Evolutionary conservation across 2,113 vertebrate genomes (phyloP), one percentile per base, ranked within the genome.

Genomic region (Alexandromys fortis): DNA sequence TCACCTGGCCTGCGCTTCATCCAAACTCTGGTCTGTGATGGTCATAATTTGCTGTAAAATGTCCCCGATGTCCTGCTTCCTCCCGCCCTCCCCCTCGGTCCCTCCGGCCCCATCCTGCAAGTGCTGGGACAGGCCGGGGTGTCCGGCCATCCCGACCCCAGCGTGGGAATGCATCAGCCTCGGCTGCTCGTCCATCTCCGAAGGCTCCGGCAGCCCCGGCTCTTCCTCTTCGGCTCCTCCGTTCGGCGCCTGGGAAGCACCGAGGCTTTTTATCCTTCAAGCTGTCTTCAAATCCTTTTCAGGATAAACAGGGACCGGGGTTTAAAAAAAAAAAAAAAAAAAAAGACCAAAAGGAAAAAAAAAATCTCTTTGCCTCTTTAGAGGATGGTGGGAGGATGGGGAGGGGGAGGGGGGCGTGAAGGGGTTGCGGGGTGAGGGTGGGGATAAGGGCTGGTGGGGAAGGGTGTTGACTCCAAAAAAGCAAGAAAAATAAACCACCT

Each of bases 21-120:
- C 99, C 99, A 99, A 99, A 99, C 99, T 99, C 98, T 99, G 99
- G 97, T 99, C 99, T 81, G 99, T 99, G 98, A 99, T 99, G 99
- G 99, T 99, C 99, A 99, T 99, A 91, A 99, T 99, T 98, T 99
- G 99, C 98, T 99, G 99, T 98, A 99, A 99, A 98, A 99, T 99
- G 99, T 99, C 99, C 98, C 99, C 99, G 97, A 99, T 99, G 99
- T 99, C 99, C 98, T 99, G 99, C 96, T 99, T 99, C 86, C 99
- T 99, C 79, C 99, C 99, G 94, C 98, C 99, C 98, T 99, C 99
- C 91, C 99, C 99, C 98, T 99, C 99, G 92, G 98, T 97, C 95
- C 98, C 99, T 96, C 98, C 99, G 97, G 98, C 99, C 97, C 99
- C 99, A 93, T 99, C 99, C 98, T 98, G 99, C 99, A 99, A 99